Conservation (phyloP, 1,140 invertebrate species). For the Sarcophaga bullata region DNA sequence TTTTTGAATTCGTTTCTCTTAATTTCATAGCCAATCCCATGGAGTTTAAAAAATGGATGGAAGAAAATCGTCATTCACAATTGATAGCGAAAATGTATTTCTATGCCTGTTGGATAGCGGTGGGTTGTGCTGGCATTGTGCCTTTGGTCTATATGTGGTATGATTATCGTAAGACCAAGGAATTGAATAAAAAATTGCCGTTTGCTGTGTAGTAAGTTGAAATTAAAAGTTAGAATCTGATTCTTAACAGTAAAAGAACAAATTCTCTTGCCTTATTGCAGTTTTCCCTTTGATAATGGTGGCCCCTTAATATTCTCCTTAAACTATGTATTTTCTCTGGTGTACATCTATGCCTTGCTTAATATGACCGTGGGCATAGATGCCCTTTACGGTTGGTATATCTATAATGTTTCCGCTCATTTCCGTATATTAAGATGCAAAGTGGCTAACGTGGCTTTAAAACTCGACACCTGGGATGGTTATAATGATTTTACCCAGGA, state of each 20-base stretch:
- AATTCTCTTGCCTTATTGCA: slow-evolving; percentile 1
- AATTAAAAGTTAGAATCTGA: neutral
- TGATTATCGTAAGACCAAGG: neutral
- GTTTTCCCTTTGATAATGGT: slow-evolving; percentile 35
- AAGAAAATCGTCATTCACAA: neutral
- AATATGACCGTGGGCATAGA: neutral
- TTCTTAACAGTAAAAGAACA: neutral
- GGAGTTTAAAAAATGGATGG: neutral
- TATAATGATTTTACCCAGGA: neutral
- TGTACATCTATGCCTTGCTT: neutral
- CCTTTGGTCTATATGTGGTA: neutral
- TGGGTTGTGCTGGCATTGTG: neutral
- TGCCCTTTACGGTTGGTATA: slow-evolving; percentile 35
- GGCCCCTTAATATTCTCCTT: neutral
- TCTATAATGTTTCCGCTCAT: slow-evolving; percentile 38
- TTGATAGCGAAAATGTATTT: slow-evolving; percentile 1
- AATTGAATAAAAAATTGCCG: neutral
- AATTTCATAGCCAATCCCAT: neutral
- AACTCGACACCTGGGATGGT: neutral
- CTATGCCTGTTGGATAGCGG: neutral
- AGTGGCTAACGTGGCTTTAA: neutral
- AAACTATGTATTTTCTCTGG: neutral
- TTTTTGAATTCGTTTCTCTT: neutral
- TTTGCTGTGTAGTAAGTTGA: slow-evolving; percentile 18
- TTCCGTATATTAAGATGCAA: slow-evolving; percentile 31